Evolutionary conservation across 2,888 invertebrate genomes (phyloP).

Genomic region (Yponomeuta malinellus): DNA sequence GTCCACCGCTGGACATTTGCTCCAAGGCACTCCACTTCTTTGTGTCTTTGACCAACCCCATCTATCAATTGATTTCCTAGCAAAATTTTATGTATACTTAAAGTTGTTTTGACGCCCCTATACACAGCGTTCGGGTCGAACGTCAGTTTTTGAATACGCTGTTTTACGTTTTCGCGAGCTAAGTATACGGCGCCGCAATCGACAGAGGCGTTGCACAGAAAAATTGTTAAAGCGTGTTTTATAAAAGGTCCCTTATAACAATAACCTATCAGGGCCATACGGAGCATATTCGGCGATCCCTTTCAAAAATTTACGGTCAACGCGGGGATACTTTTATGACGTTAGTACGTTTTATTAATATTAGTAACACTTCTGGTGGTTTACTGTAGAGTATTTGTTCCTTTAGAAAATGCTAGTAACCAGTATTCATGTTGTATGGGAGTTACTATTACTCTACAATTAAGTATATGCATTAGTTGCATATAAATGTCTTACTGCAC

Average conservation of each 20-base stretch:
- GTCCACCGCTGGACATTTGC: no score
- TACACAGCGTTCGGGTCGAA: neutral
- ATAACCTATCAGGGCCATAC: slow-evolving; percentile 69
- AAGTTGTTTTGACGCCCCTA: no score
- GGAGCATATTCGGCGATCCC: slow-evolving; percentile 35
- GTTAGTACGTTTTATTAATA: neutral
- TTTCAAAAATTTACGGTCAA: slow-evolving; percentile 5
- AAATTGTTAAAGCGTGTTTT: slow-evolving; percentile 30
- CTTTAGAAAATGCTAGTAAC: neutral
- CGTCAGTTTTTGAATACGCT: neutral
- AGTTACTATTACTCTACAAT: no score
- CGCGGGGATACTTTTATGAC: neutral
- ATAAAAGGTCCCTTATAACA: slow-evolving; percentile 56
- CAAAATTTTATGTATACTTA: no score
- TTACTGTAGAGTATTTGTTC: neutral
- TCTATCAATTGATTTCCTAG: no score
- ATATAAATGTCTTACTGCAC: no score
- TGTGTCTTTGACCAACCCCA: no score
- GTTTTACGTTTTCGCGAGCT: neutral
- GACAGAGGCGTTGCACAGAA: slow-evolving; percentile 21
- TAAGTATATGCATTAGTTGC: no score
- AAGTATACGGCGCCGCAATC: neutral
- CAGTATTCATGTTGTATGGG: neutral
- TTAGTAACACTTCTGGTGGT: neutral
- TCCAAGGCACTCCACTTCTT: no score